These are phyloP conservation scores for Melinaea marsaeus DNA, from an alignment of 2,888 invertebrate genomes.

Conservation along the genomic window DNA sequence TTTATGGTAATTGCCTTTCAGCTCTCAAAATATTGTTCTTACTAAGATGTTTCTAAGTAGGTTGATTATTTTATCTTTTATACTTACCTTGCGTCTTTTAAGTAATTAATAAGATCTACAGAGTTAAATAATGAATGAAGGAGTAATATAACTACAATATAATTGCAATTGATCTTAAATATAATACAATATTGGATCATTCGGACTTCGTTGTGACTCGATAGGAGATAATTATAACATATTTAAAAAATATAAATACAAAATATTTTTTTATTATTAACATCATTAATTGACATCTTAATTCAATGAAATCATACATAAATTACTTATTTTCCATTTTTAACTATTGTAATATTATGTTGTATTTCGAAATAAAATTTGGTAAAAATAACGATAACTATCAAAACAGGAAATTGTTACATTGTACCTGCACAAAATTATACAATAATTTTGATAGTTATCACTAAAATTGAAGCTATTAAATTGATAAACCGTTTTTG, in stretches of 20 bases:
- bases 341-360: not conserved
- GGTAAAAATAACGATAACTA: not conserved
- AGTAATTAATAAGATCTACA: constrained; percentile 1
- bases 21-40: constrained; percentile 3
- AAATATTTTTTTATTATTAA: not conserved
- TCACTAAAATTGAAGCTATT: not conserved
- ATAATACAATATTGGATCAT: too few species aligned
- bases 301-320: not conserved
- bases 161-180: too few species aligned
- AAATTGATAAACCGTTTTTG: too few species aligned
- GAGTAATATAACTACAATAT: too few species aligned
- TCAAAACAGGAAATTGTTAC: not conserved
- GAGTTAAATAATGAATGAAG: not conserved
- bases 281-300: not conserved
- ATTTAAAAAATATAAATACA: too few species aligned
- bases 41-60: constrained; percentile 8
- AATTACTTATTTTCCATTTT: not conserved
- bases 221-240: too few species aligned
- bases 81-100: not conserved
- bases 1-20: constrained; percentile 7
- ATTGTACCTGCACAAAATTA: not conserved
- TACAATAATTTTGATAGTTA: not conserved
- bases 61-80: constrained; percentile 8
- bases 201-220: too few species aligned
- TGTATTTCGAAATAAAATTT: not conserved